Evolutionary conservation across 2,888 invertebrate genomes (phyloP), one percentile per base, ranked within the genome.

Genomic region (Drosophila greeni): DNA sequence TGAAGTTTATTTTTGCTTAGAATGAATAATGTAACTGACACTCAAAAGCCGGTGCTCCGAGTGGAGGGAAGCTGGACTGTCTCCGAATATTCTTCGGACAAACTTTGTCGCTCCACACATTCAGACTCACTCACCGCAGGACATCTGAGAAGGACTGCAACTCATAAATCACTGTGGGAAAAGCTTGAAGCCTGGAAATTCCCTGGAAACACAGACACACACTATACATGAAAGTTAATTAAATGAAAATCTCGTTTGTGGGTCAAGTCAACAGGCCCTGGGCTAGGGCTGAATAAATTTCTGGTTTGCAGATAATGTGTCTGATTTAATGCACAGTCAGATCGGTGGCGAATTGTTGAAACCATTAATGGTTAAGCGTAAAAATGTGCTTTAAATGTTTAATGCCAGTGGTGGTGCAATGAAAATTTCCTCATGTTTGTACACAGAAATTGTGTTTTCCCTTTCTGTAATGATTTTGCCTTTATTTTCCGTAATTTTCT

Each of bases 21-120:
- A 49, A 49, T 40, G 33, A 43, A 59, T 34, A 75, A 55, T 73
- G 57, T 55, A 49, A 45, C 51, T 73, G 70, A 73, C 64, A 62
- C 16, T 23, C 43, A 31, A 51, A 76, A 33, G 59, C 40, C 58
- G 40, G 33, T 39, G 36, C 56, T 56, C 36, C 31, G 14, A n/a
- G 24, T 9, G 23, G 18, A n/a, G n/a, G 31, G n/a, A 24, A 24
- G 29, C 51, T 31, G 36, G 47, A 56, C 49, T 73, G 66, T 70
- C 79, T 51, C 48, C 37, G 52, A 64, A 52, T 43, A 55, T 72
- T 77, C 62, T 62, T 58, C 43, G 48, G 7, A 29, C 36, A 54
- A 75, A 51, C 47, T 72, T 51, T 39, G 62, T 43, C 29, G 36
- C 40, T 26, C 42, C 43, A 23, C 58, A 57, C 58, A 53, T 23